Base-by-base conservation (phyloP, 2,797 vertebrate genomes). In the Acanthopagrus latus region DNA sequence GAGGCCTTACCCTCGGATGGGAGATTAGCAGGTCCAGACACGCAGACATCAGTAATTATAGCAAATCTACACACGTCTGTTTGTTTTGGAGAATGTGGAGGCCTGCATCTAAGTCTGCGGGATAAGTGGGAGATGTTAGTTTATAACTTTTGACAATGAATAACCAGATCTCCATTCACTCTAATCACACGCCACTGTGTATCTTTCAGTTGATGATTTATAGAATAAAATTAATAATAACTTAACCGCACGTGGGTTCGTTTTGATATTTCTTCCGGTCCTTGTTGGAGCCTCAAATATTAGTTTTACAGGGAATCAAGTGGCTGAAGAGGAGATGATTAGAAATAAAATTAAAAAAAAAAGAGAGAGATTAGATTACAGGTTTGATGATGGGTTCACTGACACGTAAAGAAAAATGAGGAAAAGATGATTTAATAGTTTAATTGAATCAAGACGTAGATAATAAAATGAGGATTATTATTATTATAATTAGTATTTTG, bases 141-240 rank as follows among this genome's bases (percentile, higher is more conserved):
- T 97, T 97, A 97, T 96, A 96, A 93, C 96, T 95, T 95, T 96
- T 93, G 93, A 96, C 96, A 97, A 97, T 97, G 96, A 98, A 96
- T 97, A 98, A 96, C 97, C 94, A 95, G 96, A 94, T 96, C 94
- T 93, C 96, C 94, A 94, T 97, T 97, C 95, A 96, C 93, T 95
- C 96, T 96, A 96, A 96, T 96, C 97, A 93, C 94, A 94, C 94
- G 93, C 94, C 94, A 95, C 95, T 97, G 97, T 97, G 97, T 97
- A 96, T 97, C 96, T 97, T 97, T 96, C 96, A 96, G 97, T 98
- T 97, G 98, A 98, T 99, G 96, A 98, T 99, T 98, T 97, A 97
- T 98, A 97, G 96, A 96, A 97, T 97, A 97, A 98, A 99, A 97
- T 98, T 97, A 98, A 98, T 97, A 97, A 96, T 96, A 95, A 95